Evolutionary conservation across 2,888 invertebrate genomes (phyloP), one percentile per base, ranked within the genome.

Genomic region (Lathronympha strigana): DNA sequence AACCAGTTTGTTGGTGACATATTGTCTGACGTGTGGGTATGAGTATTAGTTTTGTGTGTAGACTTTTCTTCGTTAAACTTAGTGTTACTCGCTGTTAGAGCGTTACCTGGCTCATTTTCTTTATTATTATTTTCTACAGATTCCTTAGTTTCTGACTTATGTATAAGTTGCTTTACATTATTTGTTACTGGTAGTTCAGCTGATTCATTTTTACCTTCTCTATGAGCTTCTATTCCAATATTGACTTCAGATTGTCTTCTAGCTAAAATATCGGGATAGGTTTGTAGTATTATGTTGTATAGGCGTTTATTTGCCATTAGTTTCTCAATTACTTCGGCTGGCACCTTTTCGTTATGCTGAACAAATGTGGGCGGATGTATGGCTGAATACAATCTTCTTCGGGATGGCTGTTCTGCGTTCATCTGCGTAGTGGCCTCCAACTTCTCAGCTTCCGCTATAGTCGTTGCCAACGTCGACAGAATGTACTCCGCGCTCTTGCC

Each of bases 331-430:
- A 95, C 95, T 85, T 95, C 95, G 31, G 94, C 78, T 33, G 95
- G 95, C 0, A 95, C 95, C 90, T 94, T 94, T 84, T 95, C 95
- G 73, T 94, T 94, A 75, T 94, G 93, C 73, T 93, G 94, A 60
- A 96, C 91, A 82, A 95, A 97, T 0, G 97, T 97, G 1, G 97
- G 97, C 67, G 97, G 85, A 82, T 95, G 95, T 51, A 97, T 93
- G 69, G 95, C 94, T 6, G 96, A 96, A 76, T 94, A 93, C 73
- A 92, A 88, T 68, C 88, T 83, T 57, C 86, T 85, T 23, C 23
- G 47, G 4, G 76, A 80, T 0, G 79, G 73, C 47, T 81, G 82
- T 58, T 92, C 90, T 1, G 82, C 84, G 28, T 93, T 93, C 73
- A 91, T 88, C 70, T 92, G 88, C 1, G 86, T 88, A 0, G 84